Evolutionary conservation across 2,888 invertebrate species (phyloP), one percentile per base, ranked within the genome.

Genomic region (Leptopilina myrica): DNA sequence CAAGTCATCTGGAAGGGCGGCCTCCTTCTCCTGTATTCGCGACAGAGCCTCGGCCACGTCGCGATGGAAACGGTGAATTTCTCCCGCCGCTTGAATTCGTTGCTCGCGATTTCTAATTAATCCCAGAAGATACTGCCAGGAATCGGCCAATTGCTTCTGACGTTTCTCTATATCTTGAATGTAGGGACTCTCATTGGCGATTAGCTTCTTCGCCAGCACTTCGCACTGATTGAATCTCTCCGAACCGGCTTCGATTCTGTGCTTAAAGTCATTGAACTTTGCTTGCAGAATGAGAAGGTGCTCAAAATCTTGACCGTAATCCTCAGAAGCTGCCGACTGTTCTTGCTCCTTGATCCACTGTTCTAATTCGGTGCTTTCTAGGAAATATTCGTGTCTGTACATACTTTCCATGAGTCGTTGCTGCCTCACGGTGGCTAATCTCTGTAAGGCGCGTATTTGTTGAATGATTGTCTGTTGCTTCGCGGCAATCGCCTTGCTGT

Each of bases 11-110:
- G 97, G 96, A 64, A 99, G 94, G 4, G 96, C 96, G 0, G 96
- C 96, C 82, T 96, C 95, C 89, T 98, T 98, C 90, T 98, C 98
- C 85, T 96, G 97, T 64, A 98, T 98, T 40, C 98, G 94, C 64
- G 97, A 96, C 9, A 98, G 92, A 2, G 98, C 96, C 89, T 99
- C 98, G 33, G 96, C 97, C 1, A 97, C 98, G 92, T 99, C 99
- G 77, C 98, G 95, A 92, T 99, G 99, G 94, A 98, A 99, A 78
- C 98, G 95, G 92, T 99, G 99, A 84, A 99, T 98, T 93, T 99
- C 98, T 11, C 97, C 98, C 1, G 99, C 99, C 0, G 98, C 99
- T 89, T 96, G 95, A 62, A 99, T 93, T 64, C 98, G 96, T 82
- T 96, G 95, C 84, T 97, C 97, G 14, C 99, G 95, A 75, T 96